These are phyloP conservation scores for Eubasilissa regina DNA, from an alignment of 1,140 invertebrate species.

Conservation along the genomic window DNA sequence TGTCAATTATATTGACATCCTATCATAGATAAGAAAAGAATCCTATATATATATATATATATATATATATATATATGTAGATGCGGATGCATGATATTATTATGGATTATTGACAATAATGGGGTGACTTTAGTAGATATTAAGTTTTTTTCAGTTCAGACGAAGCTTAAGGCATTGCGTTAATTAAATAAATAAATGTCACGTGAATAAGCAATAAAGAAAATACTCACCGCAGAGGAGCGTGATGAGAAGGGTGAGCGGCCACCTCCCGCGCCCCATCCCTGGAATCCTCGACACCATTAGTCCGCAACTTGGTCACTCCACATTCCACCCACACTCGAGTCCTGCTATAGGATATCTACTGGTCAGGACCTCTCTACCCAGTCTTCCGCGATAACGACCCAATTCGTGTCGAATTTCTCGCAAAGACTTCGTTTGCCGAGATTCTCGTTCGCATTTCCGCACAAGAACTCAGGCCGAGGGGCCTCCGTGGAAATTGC, in stretches of 20 bases:
- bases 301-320: conserved; percentile 61
- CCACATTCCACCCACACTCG: conserved; percentile 28
- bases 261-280: not conserved
- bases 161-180: too few relatives aligned
- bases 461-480: not conserved
- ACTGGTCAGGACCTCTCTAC: not conserved
- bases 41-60: too few relatives aligned
- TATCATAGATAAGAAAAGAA: too few relatives aligned
- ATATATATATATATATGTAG: too few relatives aligned
- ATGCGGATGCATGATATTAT: too few relatives aligned
- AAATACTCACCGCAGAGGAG: conserved; percentile 9
- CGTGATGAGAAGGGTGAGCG: not conserved
- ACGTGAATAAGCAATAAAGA: not conserved
- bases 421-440: conserved; percentile 35
- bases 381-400: conserved; percentile 50
- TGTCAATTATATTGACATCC: too few relatives aligned
- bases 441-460: conserved; percentile 53
- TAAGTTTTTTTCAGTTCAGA: too few relatives aligned
- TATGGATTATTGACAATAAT: too few relatives aligned
- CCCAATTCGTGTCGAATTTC: conserved; percentile 44
- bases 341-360: conserved; percentile 8
- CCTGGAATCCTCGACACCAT: conserved; percentile 48
- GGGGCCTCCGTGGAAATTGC: conserved; percentile 19
- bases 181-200: too few relatives aligned
- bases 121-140: too few relatives aligned